Percentiles rank a stretch among this genome's conserved stretches.
Evolutionary conservation across 2,797 vertebrate genomes (phyloP).

Genomic region (Triplophysa bombifrons): DNA sequence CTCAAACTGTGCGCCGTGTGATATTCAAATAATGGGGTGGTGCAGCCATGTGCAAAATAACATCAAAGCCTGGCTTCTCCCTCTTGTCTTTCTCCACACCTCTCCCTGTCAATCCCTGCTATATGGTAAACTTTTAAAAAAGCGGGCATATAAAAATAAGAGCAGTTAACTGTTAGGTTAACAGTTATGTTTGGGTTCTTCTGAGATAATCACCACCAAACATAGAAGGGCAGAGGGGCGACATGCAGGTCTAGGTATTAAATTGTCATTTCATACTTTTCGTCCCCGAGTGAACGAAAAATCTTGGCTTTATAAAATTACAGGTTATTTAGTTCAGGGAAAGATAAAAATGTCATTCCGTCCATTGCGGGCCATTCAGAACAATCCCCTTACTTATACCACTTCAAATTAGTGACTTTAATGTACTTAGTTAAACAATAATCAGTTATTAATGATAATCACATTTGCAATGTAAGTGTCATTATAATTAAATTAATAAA

Average conservation of each 20-base stretch:
- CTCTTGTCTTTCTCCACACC: constrained; percentile 19
- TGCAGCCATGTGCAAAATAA: constrained; percentile 62
- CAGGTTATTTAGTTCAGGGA: constrained; percentile 11
- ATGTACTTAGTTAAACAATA: background rate
- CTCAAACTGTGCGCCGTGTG: constrained; percentile 66
- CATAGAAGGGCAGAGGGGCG: background rate
- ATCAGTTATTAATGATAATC: background rate
- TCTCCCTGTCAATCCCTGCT: constrained; percentile 33
- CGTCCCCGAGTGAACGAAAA: background rate
- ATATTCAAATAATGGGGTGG: constrained; percentile 81
- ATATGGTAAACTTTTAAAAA: constrained; percentile 35
- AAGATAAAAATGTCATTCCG: constrained; percentile 25
- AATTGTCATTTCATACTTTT: background rate
- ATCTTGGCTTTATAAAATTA: constrained; percentile 21
- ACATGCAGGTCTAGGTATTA: constrained; percentile 2
- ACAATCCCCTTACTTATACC: constrained; percentile 54
- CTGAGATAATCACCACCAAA: constrained; percentile 16
- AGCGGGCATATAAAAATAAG: constrained; percentile 28
- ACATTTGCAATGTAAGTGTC: background rate
- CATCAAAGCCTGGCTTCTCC: constrained; percentile 41
- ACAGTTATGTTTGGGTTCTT: constrained; percentile 22
- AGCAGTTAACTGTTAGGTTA: constrained; percentile 16
- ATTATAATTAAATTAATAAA: no score
- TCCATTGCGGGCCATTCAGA: constrained; percentile 47
- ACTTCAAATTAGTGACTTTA: constrained; percentile 49